Evolutionary conservation across 2,888 invertebrate species (phyloP), one percentile per base, ranked within the genome.

Genomic region (Dicyrtomina minuta): DNA sequence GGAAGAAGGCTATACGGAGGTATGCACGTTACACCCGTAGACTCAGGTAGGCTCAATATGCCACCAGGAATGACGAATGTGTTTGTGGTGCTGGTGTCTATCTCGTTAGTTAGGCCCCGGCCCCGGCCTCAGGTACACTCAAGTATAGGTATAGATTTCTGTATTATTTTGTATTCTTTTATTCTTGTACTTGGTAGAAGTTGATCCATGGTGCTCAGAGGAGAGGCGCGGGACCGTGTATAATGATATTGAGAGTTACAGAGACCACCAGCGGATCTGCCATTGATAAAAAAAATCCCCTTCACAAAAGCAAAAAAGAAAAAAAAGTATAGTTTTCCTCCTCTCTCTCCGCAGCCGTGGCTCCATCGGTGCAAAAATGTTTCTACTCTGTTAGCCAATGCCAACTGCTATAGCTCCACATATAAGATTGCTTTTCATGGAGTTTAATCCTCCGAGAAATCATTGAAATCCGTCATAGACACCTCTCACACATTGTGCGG

Each of bases 361-460:
- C 61, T 68, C 46, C 68, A 69, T 58, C 64, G 64, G 62, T 62
- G 62, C 62, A 70, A 66, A 70, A 64, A 65, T 58, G 56, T 26
- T 60, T 49, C 53, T 51, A 12, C 62, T 68, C 62, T 68, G 27
- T 55, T 53, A 27, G 56, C 41, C 60, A 39, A 49, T 46, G 46
- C 49, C 56, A 55, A 58, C 56, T 39, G 17, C 15, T 15, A 27
- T n/a, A 62, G 33, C 49, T 62, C 49, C 49, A 46, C n/a, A n/a
- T n/a, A n/a, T 62, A 62, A 49, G 62, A 62, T 62, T 65, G 68
- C 69, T 62, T 64, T 69, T 73, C 70, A 74, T 70, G 64, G 67
- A 65, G 70, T 53, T 67, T 75, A 76, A 76, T 76, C 76, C 76
- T 72, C 74, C 76, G 76, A 75, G 70, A 75, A 75, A 75, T 76